phyloP scores from a whole-genome alignment of 2,888 invertebrate species.

The Synergus laeviventris region DNA sequence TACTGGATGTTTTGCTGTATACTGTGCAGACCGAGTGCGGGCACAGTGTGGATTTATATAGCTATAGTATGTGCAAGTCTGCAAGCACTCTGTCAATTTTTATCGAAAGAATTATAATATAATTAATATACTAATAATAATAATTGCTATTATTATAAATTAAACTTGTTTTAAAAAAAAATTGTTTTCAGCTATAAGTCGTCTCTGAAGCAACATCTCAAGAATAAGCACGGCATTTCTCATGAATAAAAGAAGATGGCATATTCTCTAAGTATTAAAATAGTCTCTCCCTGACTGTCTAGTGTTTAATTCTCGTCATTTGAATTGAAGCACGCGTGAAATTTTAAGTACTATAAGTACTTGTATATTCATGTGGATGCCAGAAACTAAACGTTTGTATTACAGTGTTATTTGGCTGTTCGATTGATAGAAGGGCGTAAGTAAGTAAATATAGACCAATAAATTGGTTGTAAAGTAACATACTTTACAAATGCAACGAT shows the following conservation, averaged over 20 bases:
- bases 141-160: too few relatives aligned
- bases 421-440: not conserved
- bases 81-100: too few relatives aligned
- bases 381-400: not conserved
- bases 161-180: too few relatives aligned
- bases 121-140: too few relatives aligned
- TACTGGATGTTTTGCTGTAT: too few relatives aligned
- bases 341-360: not conserved
- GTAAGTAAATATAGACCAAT: not conserved
- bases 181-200: slow-evolving; percentile 20
- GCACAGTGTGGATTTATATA: too few relatives aligned
- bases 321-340: not conserved
- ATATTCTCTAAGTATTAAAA: not conserved
- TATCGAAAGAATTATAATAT: too few relatives aligned
- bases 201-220: slow-evolving; percentile 12
- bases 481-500: not conserved
- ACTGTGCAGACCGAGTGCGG: too few relatives aligned
- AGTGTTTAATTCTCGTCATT: not conserved
- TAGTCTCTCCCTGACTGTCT: not conserved
- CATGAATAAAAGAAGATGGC: not conserved
- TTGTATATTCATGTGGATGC: not conserved
- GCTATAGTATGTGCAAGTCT: too few relatives aligned
- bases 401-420: not conserved
- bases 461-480: not conserved
- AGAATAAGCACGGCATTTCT: not conserved